phyloP scores from a whole-genome alignment of 2,797 vertebrate species.

The Lycodopsis pacificus region DNA sequence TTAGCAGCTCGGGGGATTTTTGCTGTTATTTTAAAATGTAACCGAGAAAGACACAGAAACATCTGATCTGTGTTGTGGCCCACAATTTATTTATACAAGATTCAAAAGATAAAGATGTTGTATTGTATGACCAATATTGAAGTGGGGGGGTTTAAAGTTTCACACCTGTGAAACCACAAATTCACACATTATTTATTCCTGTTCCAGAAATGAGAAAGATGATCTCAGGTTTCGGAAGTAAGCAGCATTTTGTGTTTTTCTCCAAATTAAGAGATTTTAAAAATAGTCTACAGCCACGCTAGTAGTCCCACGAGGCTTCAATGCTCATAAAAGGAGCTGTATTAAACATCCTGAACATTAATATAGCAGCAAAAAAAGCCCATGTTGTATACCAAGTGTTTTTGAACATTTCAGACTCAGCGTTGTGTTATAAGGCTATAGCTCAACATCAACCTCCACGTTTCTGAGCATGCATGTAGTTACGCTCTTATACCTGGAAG shows the following conservation, averaged over 20 bases:
- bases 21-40: slow-evolving; percentile 66
- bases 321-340: neutral
- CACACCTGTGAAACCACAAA: neutral
- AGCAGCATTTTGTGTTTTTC: neutral
- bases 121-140: neutral
- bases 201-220: neutral
- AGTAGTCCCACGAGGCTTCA: neutral
- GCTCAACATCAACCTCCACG: neutral
- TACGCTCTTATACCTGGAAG: neutral
- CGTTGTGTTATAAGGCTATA: neutral
- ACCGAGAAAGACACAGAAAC: slow-evolving; percentile 26
- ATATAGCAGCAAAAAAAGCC: neutral
- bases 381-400: neutral
- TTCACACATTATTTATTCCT: neutral
- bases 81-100: too few species aligned
- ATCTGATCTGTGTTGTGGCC: slow-evolving; percentile 6
- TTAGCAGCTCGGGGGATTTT: slow-evolving; percentile 70
- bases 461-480: too few species aligned
- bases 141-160: neutral
- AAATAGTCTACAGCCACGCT: neutral
- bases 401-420: neutral
- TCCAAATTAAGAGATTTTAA: neutral
- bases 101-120: neutral
- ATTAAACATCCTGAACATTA: neutral
- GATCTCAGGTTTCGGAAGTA: neutral